A percentile compares a stretch with the other conserved stretches of the same genome.
phyloP scores from a whole-genome alignment of 1,140 invertebrate species.

The Luehdorfia chinensis region DNA sequence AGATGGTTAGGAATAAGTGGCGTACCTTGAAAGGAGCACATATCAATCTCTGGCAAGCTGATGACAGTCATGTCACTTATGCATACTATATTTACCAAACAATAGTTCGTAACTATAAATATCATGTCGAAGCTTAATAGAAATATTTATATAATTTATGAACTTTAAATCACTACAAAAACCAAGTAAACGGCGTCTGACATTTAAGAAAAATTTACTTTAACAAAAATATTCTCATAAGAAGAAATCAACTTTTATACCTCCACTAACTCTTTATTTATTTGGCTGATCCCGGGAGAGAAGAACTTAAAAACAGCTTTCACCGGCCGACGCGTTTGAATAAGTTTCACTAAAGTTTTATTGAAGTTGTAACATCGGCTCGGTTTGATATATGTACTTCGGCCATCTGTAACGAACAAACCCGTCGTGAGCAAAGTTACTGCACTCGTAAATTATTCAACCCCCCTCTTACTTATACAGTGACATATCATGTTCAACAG shows the following conservation, averaged over 20 bases:
- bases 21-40: no score
- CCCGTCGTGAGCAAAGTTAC: slow-evolving; percentile 56
- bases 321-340: slow-evolving; percentile 75
- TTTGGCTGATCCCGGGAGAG: slow-evolving; percentile 56
- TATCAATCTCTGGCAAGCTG: no score
- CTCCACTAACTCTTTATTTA: slow-evolving; percentile 70
- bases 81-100: no score
- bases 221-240: slow-evolving; percentile 24
- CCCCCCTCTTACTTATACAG: slow-evolving; percentile 50
- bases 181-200: no score
- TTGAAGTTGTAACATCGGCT: slow-evolving; percentile 73
- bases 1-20: no score
- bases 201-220: no score
- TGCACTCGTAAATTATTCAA: slow-evolving; percentile 75
- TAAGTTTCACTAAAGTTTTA: slow-evolving; percentile 73
- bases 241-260: slow-evolving; percentile 55
- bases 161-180: no score
- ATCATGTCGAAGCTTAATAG: no score
- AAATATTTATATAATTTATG: no score
- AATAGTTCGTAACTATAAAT: no score
- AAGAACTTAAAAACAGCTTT: slow-evolving; percentile 76
- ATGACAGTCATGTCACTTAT: no score
- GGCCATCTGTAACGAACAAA: slow-evolving; percentile 49
- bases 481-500: slow-evolving; percentile 51
- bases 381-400: slow-evolving; percentile 69